Conservation (phyloP, 2,888 invertebrate species). For the Diplazon laetatorius region DNA sequence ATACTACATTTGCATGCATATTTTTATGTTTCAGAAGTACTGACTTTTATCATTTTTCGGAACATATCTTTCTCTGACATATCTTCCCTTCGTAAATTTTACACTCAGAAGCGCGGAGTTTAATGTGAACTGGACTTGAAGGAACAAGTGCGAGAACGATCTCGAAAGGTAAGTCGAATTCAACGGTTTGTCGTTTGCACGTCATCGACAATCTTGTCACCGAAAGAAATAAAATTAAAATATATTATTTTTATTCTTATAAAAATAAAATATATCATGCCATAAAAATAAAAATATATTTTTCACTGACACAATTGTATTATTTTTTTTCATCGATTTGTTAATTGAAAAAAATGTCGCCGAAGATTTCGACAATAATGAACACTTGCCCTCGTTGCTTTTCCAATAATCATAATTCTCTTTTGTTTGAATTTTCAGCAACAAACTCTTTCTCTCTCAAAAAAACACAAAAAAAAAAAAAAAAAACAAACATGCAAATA, state of each 20-base stretch:
- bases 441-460: too few relatives aligned
- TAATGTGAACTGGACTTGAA: conserved; percentile 10
- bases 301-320: too few relatives aligned
- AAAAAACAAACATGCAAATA: conserved; percentile 64
- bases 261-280: neutral
- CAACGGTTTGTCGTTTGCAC: neutral
- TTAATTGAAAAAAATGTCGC: neutral
- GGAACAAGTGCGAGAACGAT: conserved; percentile 7
- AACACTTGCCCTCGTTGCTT: neutral
- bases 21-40: conserved; percentile 50
- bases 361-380: neutral
- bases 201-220: neutral
- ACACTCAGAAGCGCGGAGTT: conserved; percentile 6
- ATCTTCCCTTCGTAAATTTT: conserved; percentile 32
- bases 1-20: neutral
- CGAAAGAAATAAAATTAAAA: neutral
- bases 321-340: too few relatives aligned
- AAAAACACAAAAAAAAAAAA: too few relatives aligned
- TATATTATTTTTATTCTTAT: neutral
- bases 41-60: conserved; percentile 51
- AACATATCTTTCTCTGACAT: conserved; percentile 54
- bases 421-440: conserved; percentile 26
- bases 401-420: neutral
- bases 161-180: conserved; percentile 46
- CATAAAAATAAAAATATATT: too few relatives aligned